phyloP scores from a whole-genome alignment of 2,888 invertebrate genomes.

The Cheilosia variabilis region DNA sequence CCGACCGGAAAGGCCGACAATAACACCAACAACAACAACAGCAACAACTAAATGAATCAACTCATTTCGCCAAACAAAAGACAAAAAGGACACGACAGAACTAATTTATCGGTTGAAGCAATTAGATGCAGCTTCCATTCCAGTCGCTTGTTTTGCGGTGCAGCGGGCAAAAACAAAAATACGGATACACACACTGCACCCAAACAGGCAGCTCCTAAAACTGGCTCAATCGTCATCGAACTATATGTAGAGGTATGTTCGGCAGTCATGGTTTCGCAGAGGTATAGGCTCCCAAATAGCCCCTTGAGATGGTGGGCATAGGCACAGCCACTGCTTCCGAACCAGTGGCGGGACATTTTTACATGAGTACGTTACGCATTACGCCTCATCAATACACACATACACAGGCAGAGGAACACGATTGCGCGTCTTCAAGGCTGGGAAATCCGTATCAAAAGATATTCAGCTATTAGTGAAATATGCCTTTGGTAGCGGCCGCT shows the following conservation, averaged over 20 bases:
- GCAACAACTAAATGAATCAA: slow-evolving; percentile 72
- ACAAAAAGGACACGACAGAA: slow-evolving; percentile 61
- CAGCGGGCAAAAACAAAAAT: slow-evolving; percentile 8
- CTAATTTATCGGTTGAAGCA: slow-evolving; percentile 73
- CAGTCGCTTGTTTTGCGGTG: slow-evolving; percentile 57
- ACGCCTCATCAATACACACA: slow-evolving; percentile 12
- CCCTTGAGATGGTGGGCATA: slow-evolving; percentile 29
- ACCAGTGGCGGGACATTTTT: slow-evolving; percentile 70
- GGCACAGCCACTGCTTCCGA: slow-evolving; percentile 44
- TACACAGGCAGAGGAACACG: background rate
- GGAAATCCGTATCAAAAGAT: slow-evolving; percentile 76
- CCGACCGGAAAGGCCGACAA: slow-evolving; percentile 69
- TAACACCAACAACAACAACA: slow-evolving; percentile 30
- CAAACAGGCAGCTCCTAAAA: slow-evolving; percentile 57
- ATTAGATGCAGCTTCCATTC: slow-evolving; percentile 75
- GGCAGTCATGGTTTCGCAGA: slow-evolving; percentile 22
- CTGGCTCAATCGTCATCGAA: slow-evolving; percentile 42
- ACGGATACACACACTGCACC: slow-evolving; percentile 27
- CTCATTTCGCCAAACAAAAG: slow-evolving; percentile 65
- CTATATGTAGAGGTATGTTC: slow-evolving; percentile 15
- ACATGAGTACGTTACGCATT: slow-evolving; percentile 72
- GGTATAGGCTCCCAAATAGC: slow-evolving; percentile 31
- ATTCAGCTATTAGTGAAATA: slow-evolving; percentile 79
- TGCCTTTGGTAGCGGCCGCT: slow-evolving; percentile 77
- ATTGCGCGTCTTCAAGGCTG: slow-evolving; percentile 51